These are phyloP conservation scores for Hirtodrosophila histrioides DNA, from an alignment of 2,888 invertebrate species.

Conservation along the genomic window DNA sequence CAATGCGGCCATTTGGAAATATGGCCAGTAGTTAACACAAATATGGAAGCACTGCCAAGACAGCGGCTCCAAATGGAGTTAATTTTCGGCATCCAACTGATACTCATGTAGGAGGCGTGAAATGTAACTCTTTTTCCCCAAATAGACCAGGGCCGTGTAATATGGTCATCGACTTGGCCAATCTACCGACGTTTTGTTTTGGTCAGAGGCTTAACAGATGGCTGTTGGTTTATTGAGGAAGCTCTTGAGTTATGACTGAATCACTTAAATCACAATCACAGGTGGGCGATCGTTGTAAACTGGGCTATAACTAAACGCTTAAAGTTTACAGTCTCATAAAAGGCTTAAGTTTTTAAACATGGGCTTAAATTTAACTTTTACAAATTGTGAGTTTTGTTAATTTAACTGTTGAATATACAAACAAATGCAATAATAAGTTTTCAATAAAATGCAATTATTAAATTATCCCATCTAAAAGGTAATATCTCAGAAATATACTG, in stretches of 20 bases:
- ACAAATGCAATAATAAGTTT: not conserved
- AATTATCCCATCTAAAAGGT: no score
- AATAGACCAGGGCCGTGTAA: conserved; percentile 18
- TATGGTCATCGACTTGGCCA: conserved; percentile 48
- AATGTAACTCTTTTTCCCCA: conserved; percentile 36
- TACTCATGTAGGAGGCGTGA: conserved; percentile 69
- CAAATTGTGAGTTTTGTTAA: not conserved
- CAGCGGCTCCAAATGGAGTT: conserved; percentile 28
- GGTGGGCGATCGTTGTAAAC: conserved; percentile 28
- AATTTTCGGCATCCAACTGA: conserved; percentile 40
- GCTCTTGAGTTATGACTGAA: conserved; percentile 16
- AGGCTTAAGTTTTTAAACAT: not conserved
- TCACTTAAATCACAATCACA: not conserved
- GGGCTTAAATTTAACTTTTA: not conserved
- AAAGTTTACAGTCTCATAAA: conserved; percentile 10
- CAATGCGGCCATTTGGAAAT: conserved; percentile 32
- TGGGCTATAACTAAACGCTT: conserved; percentile 12
- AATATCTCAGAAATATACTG: no score
- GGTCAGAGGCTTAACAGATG: no score
- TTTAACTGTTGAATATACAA: not conserved
- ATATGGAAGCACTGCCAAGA: conserved; percentile 38
- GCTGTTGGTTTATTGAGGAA: conserved; percentile 45
- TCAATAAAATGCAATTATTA: no score
- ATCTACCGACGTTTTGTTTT: not conserved
- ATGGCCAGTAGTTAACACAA: conserved; percentile 54